Evolutionary conservation across 1,140 invertebrate genomes (phyloP).

Genomic region (Aphis gossypii): DNA sequence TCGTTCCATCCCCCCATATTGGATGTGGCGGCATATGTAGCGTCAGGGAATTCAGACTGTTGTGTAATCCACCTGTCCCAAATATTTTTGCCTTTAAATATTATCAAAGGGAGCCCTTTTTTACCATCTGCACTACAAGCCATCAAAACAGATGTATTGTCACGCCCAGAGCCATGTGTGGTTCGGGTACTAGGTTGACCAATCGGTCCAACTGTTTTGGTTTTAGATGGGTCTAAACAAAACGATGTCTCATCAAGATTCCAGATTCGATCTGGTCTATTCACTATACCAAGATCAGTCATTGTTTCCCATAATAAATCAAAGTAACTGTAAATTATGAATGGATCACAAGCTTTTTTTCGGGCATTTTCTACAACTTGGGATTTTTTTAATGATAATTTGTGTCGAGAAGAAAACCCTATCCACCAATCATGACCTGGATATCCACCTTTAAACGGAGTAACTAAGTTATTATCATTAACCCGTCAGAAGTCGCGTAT

Average conservation of each 20-base stretch:
- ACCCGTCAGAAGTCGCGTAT: no score
- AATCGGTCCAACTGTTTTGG: background rate
- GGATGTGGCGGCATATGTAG: background rate
- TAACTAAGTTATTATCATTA: no score
- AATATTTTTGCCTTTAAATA: background rate
- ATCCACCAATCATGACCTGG: no score
- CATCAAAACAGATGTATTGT: constrained; percentile 11
- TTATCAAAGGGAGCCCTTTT: background rate
- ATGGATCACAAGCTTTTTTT: no score
- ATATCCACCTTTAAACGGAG: no score
- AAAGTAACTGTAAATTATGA: no score
- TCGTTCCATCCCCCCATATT: background rate
- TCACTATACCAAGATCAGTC: no score
- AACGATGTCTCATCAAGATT: constrained; percentile 4
- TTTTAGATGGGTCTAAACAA: background rate
- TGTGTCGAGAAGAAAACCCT: no score
- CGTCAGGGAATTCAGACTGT: background rate
- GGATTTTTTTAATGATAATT: no score
- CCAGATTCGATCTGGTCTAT: background rate
- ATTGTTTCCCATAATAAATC: no score
- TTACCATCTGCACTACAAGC: background rate
- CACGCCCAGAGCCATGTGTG: background rate
- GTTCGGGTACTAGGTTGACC: background rate
- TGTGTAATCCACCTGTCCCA: constrained; percentile 7
- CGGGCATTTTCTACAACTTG: no score